Percentiles rank a stretch among this genome's conserved stretches.
Conservation (phyloP, 2,797 vertebrate species). For the Sebastes itinus region DNA sequence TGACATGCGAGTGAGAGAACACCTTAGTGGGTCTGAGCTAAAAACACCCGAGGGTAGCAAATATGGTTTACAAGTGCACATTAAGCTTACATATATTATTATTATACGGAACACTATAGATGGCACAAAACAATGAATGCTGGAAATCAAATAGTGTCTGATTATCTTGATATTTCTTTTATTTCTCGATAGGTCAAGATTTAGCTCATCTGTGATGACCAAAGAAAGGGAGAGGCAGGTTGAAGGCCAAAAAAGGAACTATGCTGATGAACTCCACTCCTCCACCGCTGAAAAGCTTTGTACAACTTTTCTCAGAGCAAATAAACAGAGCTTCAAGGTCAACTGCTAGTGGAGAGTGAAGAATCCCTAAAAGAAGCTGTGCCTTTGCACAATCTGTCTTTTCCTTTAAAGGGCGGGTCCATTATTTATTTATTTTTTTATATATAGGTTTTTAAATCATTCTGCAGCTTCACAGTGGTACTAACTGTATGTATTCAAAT, state of each 20-base stretch:
- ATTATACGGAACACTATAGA: not conserved
- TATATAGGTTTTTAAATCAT: no score
- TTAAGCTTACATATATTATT: not conserved
- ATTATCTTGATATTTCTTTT: no score
- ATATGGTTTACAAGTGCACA: not conserved
- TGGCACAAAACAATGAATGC: not conserved
- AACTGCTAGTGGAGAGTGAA: not conserved
- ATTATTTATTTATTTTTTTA: accelerated
- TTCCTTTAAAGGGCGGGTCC: not conserved
- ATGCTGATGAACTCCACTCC: not conserved
- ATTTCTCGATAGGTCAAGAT: not conserved
- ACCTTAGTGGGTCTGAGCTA: not conserved
- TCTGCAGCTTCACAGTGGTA: no score
- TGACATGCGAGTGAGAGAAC: conserved; percentile 8
- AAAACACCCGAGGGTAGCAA: not conserved
- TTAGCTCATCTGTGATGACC: not conserved
- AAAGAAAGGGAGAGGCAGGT: not conserved
- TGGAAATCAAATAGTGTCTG: not conserved
- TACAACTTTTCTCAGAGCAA: not conserved
- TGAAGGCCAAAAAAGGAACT: not conserved
- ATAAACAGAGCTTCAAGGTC: not conserved
- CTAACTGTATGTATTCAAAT: no score
- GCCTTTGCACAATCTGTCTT: not conserved
- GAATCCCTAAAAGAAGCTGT: not conserved
- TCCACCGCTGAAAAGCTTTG: not conserved